Evolutionary conservation across 1,140 invertebrate genomes (phyloP), one percentile per base, ranked within the genome.

Genomic region (Papilio machaon): DNA sequence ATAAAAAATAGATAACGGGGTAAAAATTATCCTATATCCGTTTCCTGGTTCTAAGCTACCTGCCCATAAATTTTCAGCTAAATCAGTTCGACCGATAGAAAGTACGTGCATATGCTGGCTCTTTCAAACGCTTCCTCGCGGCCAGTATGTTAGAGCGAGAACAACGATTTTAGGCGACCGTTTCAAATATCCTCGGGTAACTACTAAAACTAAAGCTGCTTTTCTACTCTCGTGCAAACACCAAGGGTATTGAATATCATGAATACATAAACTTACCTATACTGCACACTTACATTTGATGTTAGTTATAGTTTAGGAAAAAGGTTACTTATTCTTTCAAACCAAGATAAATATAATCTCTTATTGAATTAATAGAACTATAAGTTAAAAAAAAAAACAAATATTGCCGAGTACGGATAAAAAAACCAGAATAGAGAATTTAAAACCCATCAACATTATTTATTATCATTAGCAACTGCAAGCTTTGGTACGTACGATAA

Each of bases 401-500:
- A n/a, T n/a, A n/a, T n/a, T n/a, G n/a, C n/a, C n/a, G n/a, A 9
- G 9, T 9, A 38, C 38, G 2, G 6, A 2, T 38, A 38, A 38
- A 38, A 38, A 38, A 38, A 38, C 6, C 6, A 6, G 2, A 38
- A 38, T 3, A 38, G 2, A 6, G 10, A 1, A 15, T 46, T 46
- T 17, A 73, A 73, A 73, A 17, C 52, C 5, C 1, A 11, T 6
- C 35, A 13, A 1, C 2, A 73, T 67, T 23, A 73, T 73, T 76
- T 54, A 11, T 35, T 52, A 19, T 49, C 23, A 15, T 60, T 35
- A 77, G 75, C 13, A 19, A 84, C 54, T 83, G 73, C 67, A 64
- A 85, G 84, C 58, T 73, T 80, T 80, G 67, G 73, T n/a, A n/a
- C n/a, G 52, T 38, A 52, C 83, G 81, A 85, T 86, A 88, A 87